Evolutionary conservation across 1,140 invertebrate species (phyloP).

Genomic region (Nephila pilipes): DNA sequence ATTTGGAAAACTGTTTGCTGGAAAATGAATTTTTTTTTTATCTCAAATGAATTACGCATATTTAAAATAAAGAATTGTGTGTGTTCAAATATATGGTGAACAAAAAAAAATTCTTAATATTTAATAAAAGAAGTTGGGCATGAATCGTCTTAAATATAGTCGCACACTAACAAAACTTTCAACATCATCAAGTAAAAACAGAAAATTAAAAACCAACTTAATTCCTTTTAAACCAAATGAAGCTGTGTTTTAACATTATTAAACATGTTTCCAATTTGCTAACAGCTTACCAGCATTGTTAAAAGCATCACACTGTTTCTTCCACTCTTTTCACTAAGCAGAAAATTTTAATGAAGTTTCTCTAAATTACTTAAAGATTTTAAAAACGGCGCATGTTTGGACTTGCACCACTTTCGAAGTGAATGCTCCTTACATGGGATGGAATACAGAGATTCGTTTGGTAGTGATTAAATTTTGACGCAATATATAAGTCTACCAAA

Average conservation of each 20-base stretch:
- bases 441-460: slow-evolving; percentile 14
- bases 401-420: neutral
- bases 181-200: neutral
- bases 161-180: neutral
- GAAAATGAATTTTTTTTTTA: too few species aligned
- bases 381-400: neutral
- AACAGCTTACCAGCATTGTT: neutral
- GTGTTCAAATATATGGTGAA: too few species aligned
- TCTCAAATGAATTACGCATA: too few species aligned
- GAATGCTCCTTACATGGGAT: neutral
- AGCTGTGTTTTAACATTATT: neutral
- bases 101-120: too few species aligned
- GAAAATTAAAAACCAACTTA: neutral
- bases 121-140: too few species aligned
- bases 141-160: too few species aligned
- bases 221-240: neutral
- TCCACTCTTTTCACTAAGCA: neutral
- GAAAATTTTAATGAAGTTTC: neutral
- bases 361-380: neutral
- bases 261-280: neutral
- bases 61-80: too few species aligned
- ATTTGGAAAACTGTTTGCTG: too few species aligned
- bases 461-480: slow-evolving; percentile 38
- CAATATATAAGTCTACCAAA: slow-evolving; percentile 32
- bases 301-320: neutral